These are phyloP conservation scores for Columba livia DNA, from an alignment of 2,113 vertebrate species.

Conservation along the genomic window DNA sequence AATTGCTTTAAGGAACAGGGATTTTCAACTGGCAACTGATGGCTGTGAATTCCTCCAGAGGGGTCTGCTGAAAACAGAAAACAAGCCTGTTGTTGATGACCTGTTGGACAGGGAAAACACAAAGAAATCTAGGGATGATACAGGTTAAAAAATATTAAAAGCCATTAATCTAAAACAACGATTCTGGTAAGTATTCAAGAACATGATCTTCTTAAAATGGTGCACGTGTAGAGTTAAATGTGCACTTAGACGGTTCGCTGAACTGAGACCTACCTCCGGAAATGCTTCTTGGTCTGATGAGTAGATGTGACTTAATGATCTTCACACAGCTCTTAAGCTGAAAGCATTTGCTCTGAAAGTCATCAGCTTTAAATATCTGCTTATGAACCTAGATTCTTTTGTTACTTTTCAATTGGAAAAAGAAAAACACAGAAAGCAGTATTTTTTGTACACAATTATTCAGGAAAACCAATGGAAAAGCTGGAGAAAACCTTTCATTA, in stretches of 20 bases:
- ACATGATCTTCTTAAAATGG: background rate
- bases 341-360: background rate
- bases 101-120: background rate
- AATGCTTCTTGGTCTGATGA: background rate
- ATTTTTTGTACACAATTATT: background rate
- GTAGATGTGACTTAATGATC: background rate
- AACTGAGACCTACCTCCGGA: slow-evolving; percentile 4
- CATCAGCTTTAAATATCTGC: background rate
- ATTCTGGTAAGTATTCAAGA: background rate
- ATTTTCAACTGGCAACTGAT: background rate
- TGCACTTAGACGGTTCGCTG: background rate
- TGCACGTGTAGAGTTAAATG: background rate
- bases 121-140: background rate
- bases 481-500: background rate
- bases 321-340: background rate
- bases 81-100: background rate
- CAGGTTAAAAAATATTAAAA: background rate
- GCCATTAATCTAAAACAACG: background rate
- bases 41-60: background rate
- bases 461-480: background rate
- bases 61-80: background rate
- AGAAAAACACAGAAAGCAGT: background rate
- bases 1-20: background rate
- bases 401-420: background rate
- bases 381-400: background rate